Conservation (phyloP, 2,113 vertebrate genomes). For the Dermatemys mawii region DNA sequence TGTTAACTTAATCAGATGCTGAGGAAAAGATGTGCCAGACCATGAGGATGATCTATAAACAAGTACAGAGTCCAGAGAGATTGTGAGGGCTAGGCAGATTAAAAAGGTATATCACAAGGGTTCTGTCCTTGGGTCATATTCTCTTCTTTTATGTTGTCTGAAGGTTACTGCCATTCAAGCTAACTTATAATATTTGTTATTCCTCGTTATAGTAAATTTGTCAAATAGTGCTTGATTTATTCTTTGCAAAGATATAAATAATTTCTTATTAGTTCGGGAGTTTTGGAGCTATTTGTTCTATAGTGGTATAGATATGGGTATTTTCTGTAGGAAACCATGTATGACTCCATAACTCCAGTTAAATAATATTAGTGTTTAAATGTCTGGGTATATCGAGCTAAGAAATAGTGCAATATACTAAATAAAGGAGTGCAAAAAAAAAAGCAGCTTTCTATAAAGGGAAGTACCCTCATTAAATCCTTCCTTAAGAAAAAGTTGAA, state of each 20-base stretch:
- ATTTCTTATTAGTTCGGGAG: constrained; percentile 68
- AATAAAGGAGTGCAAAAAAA: constrained; percentile 29
- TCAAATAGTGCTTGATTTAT: constrained; percentile 45
- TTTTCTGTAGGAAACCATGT: constrained; percentile 69
- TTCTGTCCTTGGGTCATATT: constrained; percentile 75
- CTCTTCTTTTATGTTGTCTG: constrained; percentile 55
- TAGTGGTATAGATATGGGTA: constrained; percentile 70
- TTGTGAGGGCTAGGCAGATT: constrained; percentile 80
- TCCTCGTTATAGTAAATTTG: constrained; percentile 44
- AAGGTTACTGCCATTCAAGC: constrained; percentile 65
- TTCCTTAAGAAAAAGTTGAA: constrained; percentile 63
- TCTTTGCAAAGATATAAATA: constrained; percentile 59
- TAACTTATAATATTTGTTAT: constrained; percentile 52
- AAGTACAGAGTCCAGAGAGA: constrained; percentile 80
- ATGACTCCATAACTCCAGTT: constrained; percentile 76
- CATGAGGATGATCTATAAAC: constrained; percentile 83
- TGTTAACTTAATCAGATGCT: constrained; percentile 99
- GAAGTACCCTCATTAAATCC: constrained; percentile 52
- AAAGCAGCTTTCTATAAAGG: constrained; percentile 45
- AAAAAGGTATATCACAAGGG: constrained; percentile 78
- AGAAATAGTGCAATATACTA: constrained; percentile 58
- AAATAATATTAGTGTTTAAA: constrained; percentile 80
- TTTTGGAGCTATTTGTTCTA: constrained; percentile 70
- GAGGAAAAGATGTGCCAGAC: constrained; percentile 94
- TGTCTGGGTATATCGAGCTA: constrained; percentile 68